These are phyloP conservation scores for Takifugu flavidus DNA, from an alignment of 2,113 vertebrate species.

Conservation along the genomic window DNA sequence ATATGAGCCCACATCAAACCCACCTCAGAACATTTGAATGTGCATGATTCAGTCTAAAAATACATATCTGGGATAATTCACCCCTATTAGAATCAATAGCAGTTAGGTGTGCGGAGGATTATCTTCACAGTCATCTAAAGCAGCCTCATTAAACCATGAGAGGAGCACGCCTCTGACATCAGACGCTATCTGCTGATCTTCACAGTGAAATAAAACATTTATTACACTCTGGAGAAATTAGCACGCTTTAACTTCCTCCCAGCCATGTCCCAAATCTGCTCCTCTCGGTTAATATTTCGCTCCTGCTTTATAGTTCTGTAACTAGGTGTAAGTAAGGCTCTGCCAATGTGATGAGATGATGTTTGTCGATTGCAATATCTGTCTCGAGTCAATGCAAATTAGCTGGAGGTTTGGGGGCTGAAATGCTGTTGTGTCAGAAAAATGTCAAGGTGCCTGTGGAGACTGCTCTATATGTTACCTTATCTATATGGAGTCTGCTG, in stretches of 20 bases:
- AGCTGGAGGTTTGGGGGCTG: background rate
- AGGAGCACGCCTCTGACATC: slow-evolving; percentile 38
- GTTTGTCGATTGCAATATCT: slow-evolving; percentile 16
- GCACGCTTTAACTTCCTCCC: slow-evolving; percentile 24
- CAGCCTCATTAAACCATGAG: slow-evolving; percentile 44
- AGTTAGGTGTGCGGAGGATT: slow-evolving; percentile 28
- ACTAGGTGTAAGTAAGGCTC: slow-evolving; percentile 35
- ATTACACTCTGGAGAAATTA: slow-evolving; percentile 46
- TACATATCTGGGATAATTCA: slow-evolving; percentile 22
- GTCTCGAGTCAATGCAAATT: slow-evolving; percentile 27
- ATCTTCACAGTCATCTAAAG: slow-evolving; percentile 37
- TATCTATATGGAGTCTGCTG: background rate
- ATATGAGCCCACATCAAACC: too few species aligned
- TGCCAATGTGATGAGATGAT: slow-evolving; percentile 13
- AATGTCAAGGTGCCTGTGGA: background rate
- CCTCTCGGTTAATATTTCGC: slow-evolving; percentile 19
- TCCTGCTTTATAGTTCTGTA: slow-evolving; percentile 20
- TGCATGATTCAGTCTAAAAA: too few species aligned
- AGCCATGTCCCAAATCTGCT: slow-evolving; percentile 11
- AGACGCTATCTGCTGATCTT: slow-evolving; percentile 35
- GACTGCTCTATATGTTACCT: background rate
- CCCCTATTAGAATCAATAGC: slow-evolving; percentile 46
- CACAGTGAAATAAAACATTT: slow-evolving; percentile 43
- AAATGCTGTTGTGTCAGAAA: background rate
- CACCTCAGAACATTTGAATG: too few species aligned